These are phyloP conservation scores for Xenopus laevis DNA, from an alignment of 2,113 vertebrate species.

Conservation along the genomic window DNA sequence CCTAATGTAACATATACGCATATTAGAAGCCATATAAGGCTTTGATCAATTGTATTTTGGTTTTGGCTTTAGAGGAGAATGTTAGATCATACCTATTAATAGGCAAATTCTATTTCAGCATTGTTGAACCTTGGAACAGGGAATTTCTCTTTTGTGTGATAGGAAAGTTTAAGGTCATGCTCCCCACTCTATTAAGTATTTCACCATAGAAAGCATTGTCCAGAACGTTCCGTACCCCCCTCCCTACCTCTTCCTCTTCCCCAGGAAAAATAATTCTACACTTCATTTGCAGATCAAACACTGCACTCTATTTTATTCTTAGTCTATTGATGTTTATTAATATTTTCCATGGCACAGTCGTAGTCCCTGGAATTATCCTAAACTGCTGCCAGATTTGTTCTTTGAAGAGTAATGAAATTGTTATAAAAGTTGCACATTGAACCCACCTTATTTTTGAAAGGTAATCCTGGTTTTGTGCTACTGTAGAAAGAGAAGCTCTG, in stretches of 20 bases:
- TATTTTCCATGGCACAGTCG: constrained; percentile 41
- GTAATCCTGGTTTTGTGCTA: constrained; percentile 11
- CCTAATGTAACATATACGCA: too few relatives aligned
- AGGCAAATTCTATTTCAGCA: too few relatives aligned
- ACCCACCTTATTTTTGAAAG: constrained; percentile 18
- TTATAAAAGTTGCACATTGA: constrained; percentile 26
- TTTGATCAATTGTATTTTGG: too few relatives aligned
- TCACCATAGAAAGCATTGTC: constrained; percentile 29
- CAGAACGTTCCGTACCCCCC: constrained; percentile 11
- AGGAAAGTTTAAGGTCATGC: constrained; percentile 36
- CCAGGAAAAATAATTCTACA: constrained; percentile 42
- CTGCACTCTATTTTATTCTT: constrained; percentile 36
- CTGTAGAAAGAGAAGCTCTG: too few relatives aligned
- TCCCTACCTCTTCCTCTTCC: constrained; percentile 36
- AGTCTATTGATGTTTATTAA: constrained; percentile 41
- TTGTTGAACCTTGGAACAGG: too few relatives aligned
- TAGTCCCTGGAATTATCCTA: constrained; percentile 23
- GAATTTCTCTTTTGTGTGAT: background rate
- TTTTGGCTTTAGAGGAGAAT: too few relatives aligned
- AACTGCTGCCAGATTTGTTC: constrained; percentile 36
- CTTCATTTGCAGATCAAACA: constrained; percentile 45
- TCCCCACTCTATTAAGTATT: constrained; percentile 12
- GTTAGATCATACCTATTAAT: too few relatives aligned
- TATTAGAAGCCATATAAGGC: too few relatives aligned
- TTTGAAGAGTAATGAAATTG: constrained; percentile 42